Percentiles rank a stretch among this genome's conserved stretches.
phyloP scores from a whole-genome alignment of 2,797 vertebrate species.

The Enteromius paludinosus region DNA sequence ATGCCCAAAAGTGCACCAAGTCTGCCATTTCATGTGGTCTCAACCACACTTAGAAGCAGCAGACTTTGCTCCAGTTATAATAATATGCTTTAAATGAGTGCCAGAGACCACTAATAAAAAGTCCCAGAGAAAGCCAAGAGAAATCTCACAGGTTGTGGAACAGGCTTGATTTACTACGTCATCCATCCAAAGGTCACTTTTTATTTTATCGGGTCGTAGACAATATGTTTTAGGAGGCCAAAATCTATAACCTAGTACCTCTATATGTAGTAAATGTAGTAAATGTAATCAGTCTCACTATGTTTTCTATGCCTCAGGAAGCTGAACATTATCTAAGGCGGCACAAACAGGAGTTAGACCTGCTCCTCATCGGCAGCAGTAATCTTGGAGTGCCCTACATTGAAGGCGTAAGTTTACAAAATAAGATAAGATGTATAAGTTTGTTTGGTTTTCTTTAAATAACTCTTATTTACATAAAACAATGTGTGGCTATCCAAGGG shows the following conservation, averaged over 20 bases:
- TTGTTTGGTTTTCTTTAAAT: no score
- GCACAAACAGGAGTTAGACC: slow-evolving; percentile 86
- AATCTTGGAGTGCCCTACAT: slow-evolving; percentile 85
- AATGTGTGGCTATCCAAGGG: not conserved
- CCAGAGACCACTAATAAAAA: slow-evolving; percentile 51
- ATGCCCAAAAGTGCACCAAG: slow-evolving; percentile 5
- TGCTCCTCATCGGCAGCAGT: slow-evolving; percentile 84
- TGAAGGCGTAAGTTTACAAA: slow-evolving; percentile 82
- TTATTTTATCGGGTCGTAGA: not conserved
- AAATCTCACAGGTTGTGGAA: slow-evolving; percentile 10
- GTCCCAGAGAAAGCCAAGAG: slow-evolving; percentile 36
- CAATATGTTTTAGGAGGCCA: not conserved
- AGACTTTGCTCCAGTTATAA: slow-evolving; percentile 28
- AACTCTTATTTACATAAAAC: no score
- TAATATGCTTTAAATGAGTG: slow-evolving; percentile 35
- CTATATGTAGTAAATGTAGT: not conserved
- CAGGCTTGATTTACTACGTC: not conserved
- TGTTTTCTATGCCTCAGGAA: slow-evolving; percentile 74
- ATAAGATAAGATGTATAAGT: no score
- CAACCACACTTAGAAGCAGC: slow-evolving; percentile 21
- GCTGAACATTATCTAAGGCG: slow-evolving; percentile 81
- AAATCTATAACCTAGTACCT: not conserved
- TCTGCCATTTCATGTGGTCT: slow-evolving; percentile 20
- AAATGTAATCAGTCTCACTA: not conserved
- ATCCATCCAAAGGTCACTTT: not conserved